Conservation (phyloP, 92 coral and sea anemone genomes). For the Phenganax marumi region DNA sequence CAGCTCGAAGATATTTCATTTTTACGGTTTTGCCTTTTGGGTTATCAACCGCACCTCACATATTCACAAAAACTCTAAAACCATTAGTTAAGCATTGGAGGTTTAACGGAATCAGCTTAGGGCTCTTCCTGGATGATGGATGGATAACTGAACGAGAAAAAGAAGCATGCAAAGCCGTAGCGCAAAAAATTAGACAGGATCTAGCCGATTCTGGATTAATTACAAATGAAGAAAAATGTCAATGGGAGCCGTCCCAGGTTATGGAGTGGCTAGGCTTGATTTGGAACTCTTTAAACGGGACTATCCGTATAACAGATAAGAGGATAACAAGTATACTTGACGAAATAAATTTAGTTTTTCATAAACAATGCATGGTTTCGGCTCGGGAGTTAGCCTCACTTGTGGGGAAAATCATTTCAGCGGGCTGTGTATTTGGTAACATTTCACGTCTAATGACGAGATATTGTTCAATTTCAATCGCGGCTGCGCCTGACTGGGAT, state of each 20-base stretch:
- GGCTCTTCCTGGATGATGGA: not conserved
- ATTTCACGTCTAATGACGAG: constrained; percentile 63
- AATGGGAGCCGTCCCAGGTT: constrained; percentile 12
- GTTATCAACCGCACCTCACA: not conserved
- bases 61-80: constrained; percentile 16
- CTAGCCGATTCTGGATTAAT: not conserved
- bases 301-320: constrained; percentile 36
- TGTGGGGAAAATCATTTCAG: constrained; percentile 59
- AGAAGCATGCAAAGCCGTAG: not conserved
- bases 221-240: constrained; percentile 4
- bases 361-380: constrained; percentile 14
- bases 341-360: not conserved
- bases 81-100: constrained; percentile 20
- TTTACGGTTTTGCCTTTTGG: constrained; percentile 19
- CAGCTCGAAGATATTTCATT: constrained; percentile 16
- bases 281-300: constrained; percentile 18
- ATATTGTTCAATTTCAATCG: constrained; percentile 51
- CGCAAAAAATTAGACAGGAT: not conserved
- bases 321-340: constrained; percentile 20
- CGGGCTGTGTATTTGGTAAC: constrained; percentile 53
- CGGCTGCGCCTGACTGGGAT: constrained; percentile 60
- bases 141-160: not conserved
- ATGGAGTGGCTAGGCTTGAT: constrained; percentile 20
- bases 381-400: constrained; percentile 56
- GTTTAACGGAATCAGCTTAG: not conserved